Evolutionary conservation across 2,113 vertebrate species (phyloP).

Genomic region (Numenius arquata): DNA sequence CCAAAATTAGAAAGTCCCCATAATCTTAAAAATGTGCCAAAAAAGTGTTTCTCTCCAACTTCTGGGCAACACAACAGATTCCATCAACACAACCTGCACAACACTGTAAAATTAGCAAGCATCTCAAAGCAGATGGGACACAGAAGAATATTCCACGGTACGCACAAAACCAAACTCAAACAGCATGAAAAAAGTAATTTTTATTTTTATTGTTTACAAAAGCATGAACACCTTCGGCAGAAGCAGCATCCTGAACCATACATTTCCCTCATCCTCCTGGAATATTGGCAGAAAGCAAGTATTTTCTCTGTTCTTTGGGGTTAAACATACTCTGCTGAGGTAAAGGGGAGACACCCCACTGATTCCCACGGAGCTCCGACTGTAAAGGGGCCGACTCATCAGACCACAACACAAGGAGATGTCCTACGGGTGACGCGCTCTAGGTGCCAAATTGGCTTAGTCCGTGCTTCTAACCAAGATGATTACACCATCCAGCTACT

Average conservation of each 20-base stretch:
- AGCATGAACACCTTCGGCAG: slow-evolving; percentile 54
- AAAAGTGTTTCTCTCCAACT: background rate
- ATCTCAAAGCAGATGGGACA: background rate
- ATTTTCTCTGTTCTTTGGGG: slow-evolving; percentile 1
- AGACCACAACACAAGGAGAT: background rate
- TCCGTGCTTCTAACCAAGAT: background rate
- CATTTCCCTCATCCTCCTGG: background rate
- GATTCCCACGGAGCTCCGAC: background rate
- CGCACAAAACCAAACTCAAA: slow-evolving; percentile 29
- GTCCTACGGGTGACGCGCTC: background rate
- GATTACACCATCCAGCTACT: background rate
- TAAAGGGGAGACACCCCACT: background rate
- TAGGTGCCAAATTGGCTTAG: background rate
- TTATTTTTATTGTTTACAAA: slow-evolving; percentile 65
- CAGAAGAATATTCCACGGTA: background rate
- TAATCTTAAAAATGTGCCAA: background rate
- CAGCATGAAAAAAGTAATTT: slow-evolving; percentile 54
- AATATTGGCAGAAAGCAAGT: slow-evolving; percentile 16
- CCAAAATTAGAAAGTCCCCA: background rate
- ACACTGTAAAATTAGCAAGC: background rate
- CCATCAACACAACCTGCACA: background rate
- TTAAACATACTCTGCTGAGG: background rate
- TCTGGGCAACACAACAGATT: background rate
- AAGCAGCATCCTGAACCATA: slow-evolving; percentile 40
- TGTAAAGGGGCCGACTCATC: background rate